A percentile compares a stretch with the other conserved stretches of the same genome.
Conservation (phyloP, 2,113 vertebrate species). For the Trichomycterus rosablanca region DNA sequence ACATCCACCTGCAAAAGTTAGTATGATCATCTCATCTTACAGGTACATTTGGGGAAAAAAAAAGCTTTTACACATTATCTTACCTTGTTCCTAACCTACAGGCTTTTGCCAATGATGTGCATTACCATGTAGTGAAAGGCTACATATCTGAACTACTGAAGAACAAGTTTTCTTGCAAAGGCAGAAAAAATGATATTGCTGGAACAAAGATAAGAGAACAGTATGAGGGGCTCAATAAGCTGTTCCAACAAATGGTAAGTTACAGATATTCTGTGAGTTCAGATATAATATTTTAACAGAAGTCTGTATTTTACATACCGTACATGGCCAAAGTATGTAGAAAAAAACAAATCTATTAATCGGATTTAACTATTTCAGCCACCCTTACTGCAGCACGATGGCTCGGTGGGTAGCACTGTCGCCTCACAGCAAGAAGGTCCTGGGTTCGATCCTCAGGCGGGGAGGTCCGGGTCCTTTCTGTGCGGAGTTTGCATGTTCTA, state of each 20-base stretch:
- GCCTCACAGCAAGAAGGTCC: too few species aligned
- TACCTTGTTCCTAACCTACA: neutral
- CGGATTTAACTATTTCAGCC: too few species aligned
- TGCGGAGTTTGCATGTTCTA: too few species aligned
- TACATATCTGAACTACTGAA: constrained; percentile 40
- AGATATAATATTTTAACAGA: too few species aligned
- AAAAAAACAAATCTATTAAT: too few species aligned
- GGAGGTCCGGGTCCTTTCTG: too few species aligned
- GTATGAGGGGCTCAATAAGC: constrained; percentile 20
- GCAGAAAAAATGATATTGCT: constrained; percentile 21
- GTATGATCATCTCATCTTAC: neutral
- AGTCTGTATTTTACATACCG: neutral
- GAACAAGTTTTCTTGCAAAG: constrained; percentile 40
- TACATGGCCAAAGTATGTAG: too few species aligned
- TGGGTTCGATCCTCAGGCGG: too few species aligned
- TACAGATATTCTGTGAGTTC: neutral
- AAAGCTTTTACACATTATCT: neutral
- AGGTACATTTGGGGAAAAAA: neutral
- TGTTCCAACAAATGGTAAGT: constrained; percentile 42
- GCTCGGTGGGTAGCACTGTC: too few species aligned
- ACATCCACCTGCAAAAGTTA: constrained; percentile 30
- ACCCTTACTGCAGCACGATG: too few species aligned
- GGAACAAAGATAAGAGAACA: constrained; percentile 27
- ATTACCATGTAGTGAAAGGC: constrained; percentile 27
- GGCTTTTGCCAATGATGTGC: constrained; percentile 22